phyloP scores from a whole-genome alignment of 2,113 vertebrate genomes.

The Phaethornis superciliosus region DNA sequence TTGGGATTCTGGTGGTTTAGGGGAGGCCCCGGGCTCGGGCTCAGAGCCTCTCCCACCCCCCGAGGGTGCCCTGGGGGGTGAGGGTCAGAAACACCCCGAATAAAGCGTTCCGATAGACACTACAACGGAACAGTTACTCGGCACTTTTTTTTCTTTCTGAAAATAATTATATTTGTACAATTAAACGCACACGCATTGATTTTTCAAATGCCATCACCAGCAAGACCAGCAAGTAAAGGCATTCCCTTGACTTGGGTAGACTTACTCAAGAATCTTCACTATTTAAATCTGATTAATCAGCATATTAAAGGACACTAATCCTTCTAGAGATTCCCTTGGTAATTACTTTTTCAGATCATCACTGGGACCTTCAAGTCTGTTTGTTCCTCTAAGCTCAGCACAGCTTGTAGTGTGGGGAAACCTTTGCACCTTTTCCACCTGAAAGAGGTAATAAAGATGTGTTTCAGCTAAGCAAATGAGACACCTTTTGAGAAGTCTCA shows the following conservation, averaged over 20 bases:
- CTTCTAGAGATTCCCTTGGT: slow-evolving; percentile 3
- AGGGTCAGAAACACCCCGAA: not conserved
- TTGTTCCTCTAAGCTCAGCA: slow-evolving; percentile 2
- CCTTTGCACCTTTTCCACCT: slow-evolving; percentile 13
- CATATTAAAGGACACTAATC: slow-evolving; percentile 43
- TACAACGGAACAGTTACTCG: not conserved
- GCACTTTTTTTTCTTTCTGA: not conserved
- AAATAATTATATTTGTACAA: not conserved
- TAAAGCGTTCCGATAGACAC: not conserved
- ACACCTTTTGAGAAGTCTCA: slow-evolving; percentile 31
- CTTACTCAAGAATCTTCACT: not conserved
- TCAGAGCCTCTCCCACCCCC: too few relatives aligned
- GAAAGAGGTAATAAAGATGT: slow-evolving; percentile 48
- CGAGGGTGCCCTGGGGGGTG: too few relatives aligned
- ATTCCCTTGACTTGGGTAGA: not conserved
- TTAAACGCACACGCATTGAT: not conserved
- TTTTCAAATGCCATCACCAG: not conserved
- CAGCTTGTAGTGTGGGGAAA: not conserved
- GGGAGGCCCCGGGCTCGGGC: too few relatives aligned
- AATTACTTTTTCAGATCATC: slow-evolving; percentile 33
- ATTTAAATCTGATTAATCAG: slow-evolving; percentile 42
- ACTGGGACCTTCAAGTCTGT: not conserved
- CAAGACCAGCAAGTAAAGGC: not conserved
- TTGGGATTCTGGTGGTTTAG: not conserved
- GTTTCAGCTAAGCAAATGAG: slow-evolving; percentile 18